Conservation (phyloP, 2,888 invertebrate species). For the Pollenia angustigena region DNA sequence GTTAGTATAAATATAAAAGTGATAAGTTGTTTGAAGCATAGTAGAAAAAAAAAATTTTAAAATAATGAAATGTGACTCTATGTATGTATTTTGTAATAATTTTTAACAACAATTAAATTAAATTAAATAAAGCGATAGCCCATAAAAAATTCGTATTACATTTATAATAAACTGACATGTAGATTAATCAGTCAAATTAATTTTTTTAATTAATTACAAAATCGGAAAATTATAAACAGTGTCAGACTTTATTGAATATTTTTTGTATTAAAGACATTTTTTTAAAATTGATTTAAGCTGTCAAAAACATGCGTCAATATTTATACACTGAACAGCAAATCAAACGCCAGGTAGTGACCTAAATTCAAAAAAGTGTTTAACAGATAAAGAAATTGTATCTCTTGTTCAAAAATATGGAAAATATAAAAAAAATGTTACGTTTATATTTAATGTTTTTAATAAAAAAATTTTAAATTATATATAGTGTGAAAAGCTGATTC, state of each 20-base stretch:
- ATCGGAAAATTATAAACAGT: constrained; percentile 1
- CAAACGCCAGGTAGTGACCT: background rate
- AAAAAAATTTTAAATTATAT: no score
- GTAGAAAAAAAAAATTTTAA: background rate
- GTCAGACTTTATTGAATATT: background rate
- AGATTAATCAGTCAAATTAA: constrained; percentile 2
- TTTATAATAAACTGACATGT: background rate
- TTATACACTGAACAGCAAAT: background rate
- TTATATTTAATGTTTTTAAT: no score
- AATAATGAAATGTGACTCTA: background rate
- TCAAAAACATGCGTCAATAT: background rate
- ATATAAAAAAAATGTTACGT: no score
- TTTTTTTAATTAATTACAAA: constrained; percentile 5
- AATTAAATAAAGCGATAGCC: no score
- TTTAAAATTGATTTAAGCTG: constrained; percentile 15
- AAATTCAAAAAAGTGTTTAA: no score
- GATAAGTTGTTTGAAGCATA: background rate
- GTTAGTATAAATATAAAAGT: background rate
- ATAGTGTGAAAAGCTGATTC: no score
- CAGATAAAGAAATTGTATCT: no score
- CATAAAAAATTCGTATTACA: no score
- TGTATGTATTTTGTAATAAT: background rate
- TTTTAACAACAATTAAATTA: no score
- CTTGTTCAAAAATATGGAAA: no score
- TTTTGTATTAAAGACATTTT: background rate